Base-by-base conservation (phyloP, 2,113 vertebrate genomes). In the Pedetes capensis region DNA sequence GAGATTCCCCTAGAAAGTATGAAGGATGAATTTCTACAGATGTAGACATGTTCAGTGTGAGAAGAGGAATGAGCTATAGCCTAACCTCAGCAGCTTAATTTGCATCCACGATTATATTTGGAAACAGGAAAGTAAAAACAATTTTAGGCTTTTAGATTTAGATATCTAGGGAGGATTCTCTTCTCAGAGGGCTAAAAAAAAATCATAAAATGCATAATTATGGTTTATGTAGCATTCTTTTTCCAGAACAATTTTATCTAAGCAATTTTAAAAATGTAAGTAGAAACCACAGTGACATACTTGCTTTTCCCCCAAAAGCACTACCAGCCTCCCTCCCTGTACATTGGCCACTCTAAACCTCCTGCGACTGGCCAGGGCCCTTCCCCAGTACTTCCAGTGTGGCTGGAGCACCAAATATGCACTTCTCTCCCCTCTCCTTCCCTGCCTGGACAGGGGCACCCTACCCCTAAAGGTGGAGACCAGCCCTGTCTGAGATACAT, bases 151-250 rank as follows among this genome's bases (percentile, higher is more conserved):
- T 95, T 96, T 53, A 81, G 49, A 82, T 72, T 92, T 85, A 94
- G 72, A 57, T 63, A 47, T 87, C 92, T 87, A 75, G 55, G 84
- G 79, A 83, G 59, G 47, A 75, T 93, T 96, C 37, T 92, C 59
- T 87, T 91, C 66, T 68, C 32, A 94, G 63, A 96, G 61, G 20
- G 53, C 87, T 80, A 71, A 96, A 80, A 96, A 76, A 66, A 44
- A 12, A 34, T 51, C 61, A 53, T n/a, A 85, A 88, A 96, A 82
- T 79, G 22, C 61, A 64, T 91, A 97, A 96, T 95, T 97, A 89
- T 59, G 39, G 86, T 89, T 95, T 89, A 22, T 55, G 39, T 18
- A 86, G 94, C 32, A 44, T 75, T 89, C 66, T 53, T 94, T 97
- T 94, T 29, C 81, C 39, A 47, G 79, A 97, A 82, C 55, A 68